These are phyloP conservation scores for Cheilosia impressa DNA, from an alignment of 2,888 invertebrate genomes.

Conservation along the genomic window DNA sequence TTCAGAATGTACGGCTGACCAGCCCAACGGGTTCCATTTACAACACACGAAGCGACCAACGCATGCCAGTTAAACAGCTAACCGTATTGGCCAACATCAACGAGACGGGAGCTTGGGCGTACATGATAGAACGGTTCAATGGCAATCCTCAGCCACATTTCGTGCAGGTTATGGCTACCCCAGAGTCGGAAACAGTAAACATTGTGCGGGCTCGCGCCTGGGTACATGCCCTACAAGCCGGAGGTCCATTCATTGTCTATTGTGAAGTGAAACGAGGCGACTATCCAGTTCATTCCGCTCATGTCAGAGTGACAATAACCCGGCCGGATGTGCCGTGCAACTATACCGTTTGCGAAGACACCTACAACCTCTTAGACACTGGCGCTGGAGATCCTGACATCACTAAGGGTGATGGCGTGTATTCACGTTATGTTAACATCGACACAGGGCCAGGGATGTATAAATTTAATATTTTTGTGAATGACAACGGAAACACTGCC, in stretches of 20 bases:
- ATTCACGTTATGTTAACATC: conserved; percentile 86
- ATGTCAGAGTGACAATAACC: conserved; percentile 85
- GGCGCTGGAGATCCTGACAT: conserved; percentile 88
- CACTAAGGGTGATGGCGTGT: conserved; percentile 87
- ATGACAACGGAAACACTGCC: conserved; percentile 85
- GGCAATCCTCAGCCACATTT: conserved; percentile 87
- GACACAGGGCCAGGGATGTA: conserved; percentile 84
- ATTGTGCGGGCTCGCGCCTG: conserved; percentile 83
- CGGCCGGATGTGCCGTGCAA: conserved; percentile 78
- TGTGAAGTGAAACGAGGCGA: conserved; percentile 85
- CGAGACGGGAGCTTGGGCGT: conserved; percentile 86
- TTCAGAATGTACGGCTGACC: conserved; percentile 84
- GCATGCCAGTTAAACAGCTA: conserved; percentile 84
- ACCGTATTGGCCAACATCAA: conserved; percentile 84
- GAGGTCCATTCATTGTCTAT: conserved; percentile 84
- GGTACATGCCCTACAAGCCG: conserved; percentile 81
- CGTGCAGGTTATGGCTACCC: conserved; percentile 86
- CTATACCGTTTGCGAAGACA: conserved; percentile 80
- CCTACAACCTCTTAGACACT: conserved; percentile 85
- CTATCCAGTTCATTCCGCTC: conserved; percentile 85
- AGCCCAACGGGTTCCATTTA: conserved; percentile 84
- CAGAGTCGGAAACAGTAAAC: conserved; percentile 79
- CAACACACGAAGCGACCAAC: conserved; percentile 84
- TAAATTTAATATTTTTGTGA: conserved; percentile 84
- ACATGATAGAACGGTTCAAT: conserved; percentile 85